These are phyloP conservation scores for Limnodromus scolopaceus DNA, from an alignment of 2,797 vertebrate species.

Conservation along the genomic window DNA sequence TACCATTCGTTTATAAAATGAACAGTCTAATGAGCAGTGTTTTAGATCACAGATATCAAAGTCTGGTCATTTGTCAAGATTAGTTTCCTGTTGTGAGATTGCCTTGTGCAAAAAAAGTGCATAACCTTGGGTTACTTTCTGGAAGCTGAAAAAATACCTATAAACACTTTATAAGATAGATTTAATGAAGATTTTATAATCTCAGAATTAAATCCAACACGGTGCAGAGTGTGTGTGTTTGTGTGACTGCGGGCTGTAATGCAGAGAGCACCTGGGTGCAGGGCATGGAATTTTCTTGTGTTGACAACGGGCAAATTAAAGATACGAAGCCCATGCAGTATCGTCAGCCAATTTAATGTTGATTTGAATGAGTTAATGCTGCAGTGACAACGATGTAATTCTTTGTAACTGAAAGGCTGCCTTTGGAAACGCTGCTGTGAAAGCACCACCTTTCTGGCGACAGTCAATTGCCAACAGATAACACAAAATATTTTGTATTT, in stretches of 20 bases:
- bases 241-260: not conserved
- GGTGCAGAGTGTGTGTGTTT: not conserved
- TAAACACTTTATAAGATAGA: conserved; percentile 5
- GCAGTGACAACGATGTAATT: not conserved
- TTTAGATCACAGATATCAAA: conserved; percentile 71
- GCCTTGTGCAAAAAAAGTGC: conserved; percentile 33
- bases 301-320: not conserved
- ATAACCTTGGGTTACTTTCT: conserved; percentile 35
- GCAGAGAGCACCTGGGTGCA: too few species aligned
- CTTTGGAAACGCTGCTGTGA: not conserved
- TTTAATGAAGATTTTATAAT: conserved; percentile 32
- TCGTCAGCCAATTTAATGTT: not conserved
- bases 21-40: conserved; percentile 70
- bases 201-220: not conserved
- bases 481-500: not conserved
- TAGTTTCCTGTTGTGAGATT: conserved; percentile 69
- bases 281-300: not conserved
- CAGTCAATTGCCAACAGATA: not conserved
- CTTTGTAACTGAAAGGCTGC: not conserved
- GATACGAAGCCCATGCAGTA: not conserved
- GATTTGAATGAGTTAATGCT: not conserved
- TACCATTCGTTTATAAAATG: conserved; percentile 64
- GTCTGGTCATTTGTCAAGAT: conserved; percentile 72
- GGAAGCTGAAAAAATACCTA: conserved; percentile 32
- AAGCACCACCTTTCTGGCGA: not conserved